Conservation (phyloP, 2,888 invertebrate genomes). For the Orgyia antiqua region DNA sequence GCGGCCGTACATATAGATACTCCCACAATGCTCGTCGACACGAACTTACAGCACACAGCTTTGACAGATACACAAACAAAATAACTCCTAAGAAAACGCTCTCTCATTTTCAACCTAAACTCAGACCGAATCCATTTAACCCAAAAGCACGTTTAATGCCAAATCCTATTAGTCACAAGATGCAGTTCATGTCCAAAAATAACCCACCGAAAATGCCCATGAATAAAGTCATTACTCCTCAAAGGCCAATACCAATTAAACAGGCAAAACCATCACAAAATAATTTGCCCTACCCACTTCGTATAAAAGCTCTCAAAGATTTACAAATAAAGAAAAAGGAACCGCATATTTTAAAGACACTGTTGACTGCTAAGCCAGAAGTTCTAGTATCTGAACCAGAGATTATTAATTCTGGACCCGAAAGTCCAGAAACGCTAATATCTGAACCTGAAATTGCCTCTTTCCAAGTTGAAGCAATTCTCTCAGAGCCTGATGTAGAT, state of each 20-base stretch:
- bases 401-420: conserved; percentile 69
- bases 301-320: conserved; percentile 73
- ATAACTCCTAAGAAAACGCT: conserved; percentile 48
- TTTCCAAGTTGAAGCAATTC: conserved; percentile 71
- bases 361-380: conserved; percentile 67
- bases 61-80: conserved; percentile 73
- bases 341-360: conserved; percentile 72
- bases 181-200: conserved; percentile 55
- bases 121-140: conserved; percentile 71
- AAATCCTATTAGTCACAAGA: conserved; percentile 69
- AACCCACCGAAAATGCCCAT: conserved; percentile 45
- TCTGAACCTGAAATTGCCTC: conserved; percentile 74
- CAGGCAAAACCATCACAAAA: conserved; percentile 48
- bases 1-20: conserved; percentile 69
- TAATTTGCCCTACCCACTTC: conserved; percentile 66
- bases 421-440: conserved; percentile 71
- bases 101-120: conserved; percentile 56
- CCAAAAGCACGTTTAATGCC: conserved; percentile 71
- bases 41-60: conserved; percentile 66
- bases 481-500: conserved; percentile 67
- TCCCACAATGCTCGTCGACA: conserved; percentile 73
- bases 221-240: conserved; percentile 46
- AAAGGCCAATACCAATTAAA: conserved; percentile 64
- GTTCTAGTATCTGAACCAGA: conserved; percentile 69
- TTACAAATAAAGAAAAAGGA: conserved; percentile 72